Evolutionary conservation across 2,888 invertebrate species (phyloP).

Genomic region (Drosophila borborema): DNA sequence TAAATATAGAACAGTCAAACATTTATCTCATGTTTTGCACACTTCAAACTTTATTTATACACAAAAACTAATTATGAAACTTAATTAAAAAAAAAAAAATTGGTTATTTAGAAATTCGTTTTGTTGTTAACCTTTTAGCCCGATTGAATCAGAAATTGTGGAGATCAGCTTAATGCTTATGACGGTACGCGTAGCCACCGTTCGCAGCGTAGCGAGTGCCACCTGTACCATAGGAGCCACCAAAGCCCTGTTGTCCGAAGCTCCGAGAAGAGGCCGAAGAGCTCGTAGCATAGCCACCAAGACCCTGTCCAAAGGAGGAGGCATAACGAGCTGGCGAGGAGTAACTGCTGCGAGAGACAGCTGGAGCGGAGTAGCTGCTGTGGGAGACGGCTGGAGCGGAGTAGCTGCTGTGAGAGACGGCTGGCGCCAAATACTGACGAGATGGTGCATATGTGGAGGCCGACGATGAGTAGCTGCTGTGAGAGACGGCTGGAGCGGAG

Average conservation of each 20-base stretch:
- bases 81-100: slow-evolving; percentile 36
- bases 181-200: slow-evolving; percentile 73
- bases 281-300: slow-evolving; percentile 20
- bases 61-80: slow-evolving; percentile 7
- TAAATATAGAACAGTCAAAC: neutral
- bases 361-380: slow-evolving; percentile 21
- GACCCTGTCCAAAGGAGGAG: slow-evolving; percentile 22
- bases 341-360: slow-evolving; percentile 9
- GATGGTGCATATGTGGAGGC: neutral
- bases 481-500: slow-evolving; percentile 1
- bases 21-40: neutral
- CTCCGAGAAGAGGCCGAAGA: slow-evolving; percentile 24
- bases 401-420: slow-evolving; percentile 14
- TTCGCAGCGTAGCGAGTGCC: slow-evolving; percentile 70
- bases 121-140: slow-evolving; percentile 18
- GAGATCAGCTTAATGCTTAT: slow-evolving; percentile 53
- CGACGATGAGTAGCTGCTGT: neutral
- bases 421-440: slow-evolving; percentile 25
- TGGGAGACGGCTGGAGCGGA: slow-evolving; percentile 10
- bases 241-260: slow-evolving; percentile 30
- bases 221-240: slow-evolving; percentile 16
- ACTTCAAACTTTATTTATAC: slow-evolving; percentile 17
- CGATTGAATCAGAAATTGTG: slow-evolving; percentile 3
- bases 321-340: slow-evolving; percentile 37
- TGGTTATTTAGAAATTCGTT: neutral